Conservation (phyloP, 1,140 invertebrate species). For the Lineus longissimus region DNA sequence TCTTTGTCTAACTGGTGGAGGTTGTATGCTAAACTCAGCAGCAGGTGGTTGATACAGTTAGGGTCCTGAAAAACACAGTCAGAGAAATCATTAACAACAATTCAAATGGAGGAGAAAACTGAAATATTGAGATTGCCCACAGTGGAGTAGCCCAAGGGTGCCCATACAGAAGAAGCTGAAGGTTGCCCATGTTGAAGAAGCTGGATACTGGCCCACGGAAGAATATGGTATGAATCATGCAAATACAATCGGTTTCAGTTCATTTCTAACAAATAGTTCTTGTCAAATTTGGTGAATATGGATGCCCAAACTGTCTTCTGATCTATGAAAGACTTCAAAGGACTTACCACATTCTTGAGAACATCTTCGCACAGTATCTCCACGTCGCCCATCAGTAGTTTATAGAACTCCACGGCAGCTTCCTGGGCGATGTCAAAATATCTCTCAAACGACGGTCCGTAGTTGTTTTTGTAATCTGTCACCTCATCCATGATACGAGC, state of each 20-base stretch:
- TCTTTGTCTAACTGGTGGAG: conserved; percentile 39
- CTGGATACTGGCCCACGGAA: too few species aligned
- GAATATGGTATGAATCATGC: too few species aligned
- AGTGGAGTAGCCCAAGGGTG: too few species aligned
- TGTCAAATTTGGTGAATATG: too few species aligned
- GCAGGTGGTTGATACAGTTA: conserved; percentile 28
- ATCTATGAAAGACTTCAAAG: too few species aligned
- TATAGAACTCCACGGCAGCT: conserved; percentile 34
- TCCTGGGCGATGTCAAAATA: conserved; percentile 33
- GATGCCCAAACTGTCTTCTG: too few species aligned
- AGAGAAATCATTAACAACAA: not conserved
- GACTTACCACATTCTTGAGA: conserved; percentile 16
- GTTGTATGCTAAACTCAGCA: conserved; percentile 37
- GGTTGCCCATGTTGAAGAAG: too few species aligned
- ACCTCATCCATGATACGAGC: conserved; percentile 40
- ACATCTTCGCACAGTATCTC: conserved; percentile 12
- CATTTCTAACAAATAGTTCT: too few species aligned
- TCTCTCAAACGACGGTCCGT: conserved; percentile 30
- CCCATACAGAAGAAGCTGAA: too few species aligned
- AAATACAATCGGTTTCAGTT: too few species aligned
- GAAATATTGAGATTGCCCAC: too few species aligned
- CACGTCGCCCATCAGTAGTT: conserved; percentile 37
- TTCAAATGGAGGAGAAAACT: not conserved
- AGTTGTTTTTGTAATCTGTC: conserved; percentile 32
- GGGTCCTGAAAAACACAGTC: not conserved